These are phyloP conservation scores for Patella caerulea DNA, from an alignment of 2,888 invertebrate genomes.

Conservation along the genomic window DNA sequence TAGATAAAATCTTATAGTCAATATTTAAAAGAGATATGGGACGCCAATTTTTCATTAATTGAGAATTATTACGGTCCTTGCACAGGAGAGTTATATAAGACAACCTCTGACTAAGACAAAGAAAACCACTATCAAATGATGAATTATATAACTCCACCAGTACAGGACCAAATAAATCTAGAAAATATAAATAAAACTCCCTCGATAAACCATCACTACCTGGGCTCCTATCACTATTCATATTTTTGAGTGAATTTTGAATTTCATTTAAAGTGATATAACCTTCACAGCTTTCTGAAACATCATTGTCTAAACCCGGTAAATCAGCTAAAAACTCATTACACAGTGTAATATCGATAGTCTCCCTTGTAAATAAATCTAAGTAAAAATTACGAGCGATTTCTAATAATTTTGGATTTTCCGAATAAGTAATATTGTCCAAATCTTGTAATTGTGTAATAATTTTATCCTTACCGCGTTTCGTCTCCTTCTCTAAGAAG, in stretches of 20 bases:
- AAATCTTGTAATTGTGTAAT: slow-evolving; percentile 14
- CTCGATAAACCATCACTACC: slow-evolving; percentile 41
- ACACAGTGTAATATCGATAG: slow-evolving; percentile 17
- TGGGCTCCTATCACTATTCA: slow-evolving; percentile 35
- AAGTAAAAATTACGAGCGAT: slow-evolving; percentile 15
- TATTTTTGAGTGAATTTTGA: slow-evolving; percentile 22
- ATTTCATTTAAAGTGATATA: slow-evolving; percentile 17
- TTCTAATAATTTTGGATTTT: slow-evolving; percentile 15
- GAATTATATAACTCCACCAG: slow-evolving; percentile 25
- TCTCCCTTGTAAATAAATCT: slow-evolving; percentile 17
- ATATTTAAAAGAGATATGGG: slow-evolving; percentile 33
- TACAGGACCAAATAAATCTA: slow-evolving; percentile 24
- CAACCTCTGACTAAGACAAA: slow-evolving; percentile 24
- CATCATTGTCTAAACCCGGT: slow-evolving; percentile 8
- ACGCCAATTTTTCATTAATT: slow-evolving; percentile 39
- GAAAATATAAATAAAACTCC: slow-evolving; percentile 37
- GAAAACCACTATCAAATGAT: slow-evolving; percentile 25
- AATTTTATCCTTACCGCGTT: slow-evolving; percentile 15
- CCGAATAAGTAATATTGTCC: neutral
- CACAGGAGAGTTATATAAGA: slow-evolving; percentile 37
- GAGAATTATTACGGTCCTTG: slow-evolving; percentile 35
- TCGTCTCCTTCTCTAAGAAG: slow-evolving; percentile 22
- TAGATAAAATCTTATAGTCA: slow-evolving; percentile 41
- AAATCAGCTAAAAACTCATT: slow-evolving; percentile 18
- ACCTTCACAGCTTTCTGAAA: slow-evolving; percentile 14